Conservation (phyloP, 2,797 vertebrate genomes). For the Poeciliopsis turneri region DNA sequence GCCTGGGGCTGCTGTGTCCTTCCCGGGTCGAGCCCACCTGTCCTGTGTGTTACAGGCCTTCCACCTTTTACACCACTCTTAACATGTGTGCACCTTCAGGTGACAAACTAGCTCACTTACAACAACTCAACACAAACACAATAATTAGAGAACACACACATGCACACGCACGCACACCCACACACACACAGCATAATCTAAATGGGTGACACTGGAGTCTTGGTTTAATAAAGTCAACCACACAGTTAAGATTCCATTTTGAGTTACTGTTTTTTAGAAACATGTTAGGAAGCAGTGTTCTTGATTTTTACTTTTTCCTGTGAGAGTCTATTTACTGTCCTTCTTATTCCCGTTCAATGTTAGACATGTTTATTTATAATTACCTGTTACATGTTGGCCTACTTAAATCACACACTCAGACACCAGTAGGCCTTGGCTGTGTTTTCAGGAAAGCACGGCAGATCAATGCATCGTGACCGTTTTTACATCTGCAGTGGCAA, state of each 20-base stretch:
- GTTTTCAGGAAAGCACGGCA: constrained; percentile 31
- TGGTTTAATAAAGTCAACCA: neutral
- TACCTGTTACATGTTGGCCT: neutral
- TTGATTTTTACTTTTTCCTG: no score
- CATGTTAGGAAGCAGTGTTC: neutral
- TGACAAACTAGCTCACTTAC: neutral
- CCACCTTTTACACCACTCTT: neutral
- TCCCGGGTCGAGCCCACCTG: neutral
- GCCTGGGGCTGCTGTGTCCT: neutral
- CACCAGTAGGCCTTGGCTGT: neutral
- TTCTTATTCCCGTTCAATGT: neutral
- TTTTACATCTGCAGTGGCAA: constrained; percentile 74
- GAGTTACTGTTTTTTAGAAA: neutral
- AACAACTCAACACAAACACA: neutral
- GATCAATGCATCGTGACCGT: constrained; percentile 66
- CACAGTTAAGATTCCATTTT: neutral
- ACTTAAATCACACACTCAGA: constrained; percentile 21
- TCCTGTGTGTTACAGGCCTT: neutral
- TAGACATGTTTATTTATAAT: neutral
- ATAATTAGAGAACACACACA: no score
- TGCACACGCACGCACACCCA: fast-evolving
- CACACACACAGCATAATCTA: neutral
- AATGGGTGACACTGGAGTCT: neutral
- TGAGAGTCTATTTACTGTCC: neutral
- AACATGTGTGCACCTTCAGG: neutral